Conservation (phyloP, 1,140 invertebrate species). For the Camponotus vicinus region DNA sequence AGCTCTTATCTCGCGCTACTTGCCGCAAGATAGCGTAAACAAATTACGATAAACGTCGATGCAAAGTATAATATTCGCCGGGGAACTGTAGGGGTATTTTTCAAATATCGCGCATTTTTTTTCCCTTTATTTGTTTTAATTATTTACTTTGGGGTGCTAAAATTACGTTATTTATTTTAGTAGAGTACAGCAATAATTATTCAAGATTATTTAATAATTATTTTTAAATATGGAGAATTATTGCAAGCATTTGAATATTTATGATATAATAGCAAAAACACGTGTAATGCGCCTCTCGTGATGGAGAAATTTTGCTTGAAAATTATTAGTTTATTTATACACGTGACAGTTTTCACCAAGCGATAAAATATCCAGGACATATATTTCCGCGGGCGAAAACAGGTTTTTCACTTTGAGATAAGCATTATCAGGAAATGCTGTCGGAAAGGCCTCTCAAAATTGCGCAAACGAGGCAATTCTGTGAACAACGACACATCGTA, state of each 20-base stretch:
- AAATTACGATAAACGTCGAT: constrained; percentile 10
- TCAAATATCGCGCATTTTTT: neutral
- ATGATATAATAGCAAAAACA: neutral
- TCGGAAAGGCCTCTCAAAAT: constrained; percentile 5
- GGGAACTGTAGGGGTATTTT: neutral
- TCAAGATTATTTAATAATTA: neutral
- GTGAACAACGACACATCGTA: neutral
- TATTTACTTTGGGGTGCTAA: neutral
- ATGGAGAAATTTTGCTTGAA: neutral
- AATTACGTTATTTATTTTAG: constrained; percentile 4
- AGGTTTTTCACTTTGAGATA: constrained; percentile 27
- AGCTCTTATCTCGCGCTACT: constrained; percentile 20
- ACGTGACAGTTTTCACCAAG: neutral
- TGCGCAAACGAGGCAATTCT: constrained; percentile 12
- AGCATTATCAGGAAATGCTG: constrained; percentile 8
- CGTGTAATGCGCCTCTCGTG: neutral
- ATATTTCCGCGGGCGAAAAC: constrained; percentile 19
- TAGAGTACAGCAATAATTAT: neutral
- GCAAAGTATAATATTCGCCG: neutral
- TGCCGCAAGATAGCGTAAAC: constrained; percentile 21
- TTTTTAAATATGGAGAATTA: neutral
- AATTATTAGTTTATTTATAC: neutral
- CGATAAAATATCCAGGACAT: constrained; percentile 28
- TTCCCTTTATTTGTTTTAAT: too few species aligned
- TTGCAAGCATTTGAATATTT: neutral